Conservation (phyloP, 2,113 vertebrate genomes). For the Onychostoma macrolepis region DNA sequence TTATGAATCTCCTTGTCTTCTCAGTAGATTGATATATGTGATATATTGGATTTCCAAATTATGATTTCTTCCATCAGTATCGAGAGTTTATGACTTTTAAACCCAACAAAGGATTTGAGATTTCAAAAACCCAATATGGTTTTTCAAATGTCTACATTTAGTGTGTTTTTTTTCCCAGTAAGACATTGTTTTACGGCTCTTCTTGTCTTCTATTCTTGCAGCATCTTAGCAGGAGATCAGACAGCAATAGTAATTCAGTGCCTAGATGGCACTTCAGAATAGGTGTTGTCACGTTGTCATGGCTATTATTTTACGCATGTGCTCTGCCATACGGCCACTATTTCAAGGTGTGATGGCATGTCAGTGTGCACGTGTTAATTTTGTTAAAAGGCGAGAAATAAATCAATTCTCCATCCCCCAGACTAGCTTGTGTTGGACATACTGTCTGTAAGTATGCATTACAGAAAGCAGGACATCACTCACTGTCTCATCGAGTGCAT, state of each 20-base stretch:
- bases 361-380: conserved; percentile 63
- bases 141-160: neutral
- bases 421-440: conserved; percentile 10
- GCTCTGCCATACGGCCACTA: conserved; percentile 55
- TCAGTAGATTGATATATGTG: neutral
- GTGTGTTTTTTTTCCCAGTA: neutral
- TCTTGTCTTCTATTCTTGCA: conserved; percentile 21
- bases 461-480: conserved; percentile 44
- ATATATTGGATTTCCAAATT: neutral
- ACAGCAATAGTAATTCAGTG: conserved; percentile 52
- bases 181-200: conserved; percentile 55
- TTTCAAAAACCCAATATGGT: neutral
- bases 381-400: conserved; percentile 69
- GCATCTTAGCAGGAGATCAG: conserved; percentile 33
- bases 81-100: neutral
- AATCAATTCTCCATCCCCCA: conserved; percentile 60
- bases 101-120: neutral
- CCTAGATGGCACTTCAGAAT: conserved; percentile 56
- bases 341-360: conserved; percentile 57
- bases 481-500: conserved; percentile 31
- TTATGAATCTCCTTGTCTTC: neutral
- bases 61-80: neutral
- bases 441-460: conserved; percentile 25
- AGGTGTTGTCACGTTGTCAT: conserved; percentile 64
- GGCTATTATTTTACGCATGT: conserved; percentile 63